These are phyloP conservation scores for Dendrolimus pini DNA, from an alignment of 2,888 invertebrate species.

Conservation along the genomic window DNA sequence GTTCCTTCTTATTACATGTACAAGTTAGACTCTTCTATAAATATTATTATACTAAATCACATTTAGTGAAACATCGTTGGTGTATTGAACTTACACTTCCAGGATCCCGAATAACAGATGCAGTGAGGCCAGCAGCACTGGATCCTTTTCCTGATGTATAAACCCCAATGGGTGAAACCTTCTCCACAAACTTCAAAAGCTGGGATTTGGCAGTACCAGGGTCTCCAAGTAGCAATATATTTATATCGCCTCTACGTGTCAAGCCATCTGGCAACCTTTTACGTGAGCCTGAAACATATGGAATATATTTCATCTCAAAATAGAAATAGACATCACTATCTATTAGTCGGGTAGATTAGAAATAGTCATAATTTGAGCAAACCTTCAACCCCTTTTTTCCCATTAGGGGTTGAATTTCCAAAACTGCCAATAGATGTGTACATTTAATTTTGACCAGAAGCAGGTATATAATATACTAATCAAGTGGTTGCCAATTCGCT, in stretches of 20 bases:
- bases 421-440: too few species aligned
- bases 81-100: constrained; percentile 80
- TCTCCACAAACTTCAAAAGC: constrained; percentile 97
- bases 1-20: too few species aligned
- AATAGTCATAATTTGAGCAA: too few species aligned
- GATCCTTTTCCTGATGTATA: constrained; percentile 99
- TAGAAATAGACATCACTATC: constrained; percentile 2
- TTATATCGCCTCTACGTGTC: constrained; percentile 97
- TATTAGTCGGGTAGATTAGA: too few species aligned
- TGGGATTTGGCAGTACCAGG: constrained; percentile 99
- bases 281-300: constrained; percentile 76
- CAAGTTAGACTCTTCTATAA: too few species aligned
- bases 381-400: too few species aligned
- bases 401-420: too few species aligned
- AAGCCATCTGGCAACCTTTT: constrained; percentile 96
- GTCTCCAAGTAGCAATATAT: constrained; percentile 95
- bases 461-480: too few species aligned
- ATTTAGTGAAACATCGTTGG: too few species aligned
- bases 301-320: background rate
- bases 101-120: constrained; percentile 97
- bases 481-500: too few species aligned
- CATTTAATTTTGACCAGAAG: too few species aligned
- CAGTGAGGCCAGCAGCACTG: constrained; percentile 98
- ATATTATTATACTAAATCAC: too few species aligned
- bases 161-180: constrained; percentile 93